Conservation (phyloP, 2,113 vertebrate genomes). For the Hippocampus barbouri region DNA sequence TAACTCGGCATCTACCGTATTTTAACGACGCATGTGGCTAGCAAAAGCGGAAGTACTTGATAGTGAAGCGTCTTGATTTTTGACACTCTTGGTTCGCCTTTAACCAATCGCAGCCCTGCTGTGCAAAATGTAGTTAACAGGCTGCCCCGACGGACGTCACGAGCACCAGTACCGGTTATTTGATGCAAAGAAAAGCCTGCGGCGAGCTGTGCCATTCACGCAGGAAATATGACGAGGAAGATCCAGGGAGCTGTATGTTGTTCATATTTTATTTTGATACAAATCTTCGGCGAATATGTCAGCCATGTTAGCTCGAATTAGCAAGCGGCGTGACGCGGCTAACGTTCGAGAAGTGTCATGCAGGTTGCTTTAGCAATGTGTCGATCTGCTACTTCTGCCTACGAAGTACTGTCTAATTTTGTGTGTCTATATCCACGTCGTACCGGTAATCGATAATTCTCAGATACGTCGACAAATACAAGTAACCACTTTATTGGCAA, state of each 20-base stretch:
- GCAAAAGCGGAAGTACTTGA: constrained; percentile 1
- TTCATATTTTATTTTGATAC: neutral
- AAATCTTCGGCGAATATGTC: neutral
- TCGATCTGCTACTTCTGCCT: too few species aligned
- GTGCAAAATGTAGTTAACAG: neutral
- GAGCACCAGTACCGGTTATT: neutral
- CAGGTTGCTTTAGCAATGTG: neutral
- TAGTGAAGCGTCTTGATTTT: neutral
- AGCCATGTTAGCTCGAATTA: neutral
- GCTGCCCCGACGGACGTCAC: neutral
- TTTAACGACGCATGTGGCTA: neutral
- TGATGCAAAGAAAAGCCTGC: neutral
- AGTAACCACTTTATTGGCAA: neutral
- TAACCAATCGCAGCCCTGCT: neutral
- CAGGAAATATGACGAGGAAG: constrained; percentile 50
- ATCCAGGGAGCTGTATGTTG: constrained; percentile 60
- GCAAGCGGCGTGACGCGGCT: neutral
- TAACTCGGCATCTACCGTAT: too few species aligned
- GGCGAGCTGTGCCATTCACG: neutral
- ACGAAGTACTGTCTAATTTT: neutral
- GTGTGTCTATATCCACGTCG: neutral
- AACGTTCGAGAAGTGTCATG: neutral
- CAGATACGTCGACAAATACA: neutral
- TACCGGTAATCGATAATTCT: neutral
- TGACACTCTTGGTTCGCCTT: neutral